Base-by-base conservation (phyloP, 2,888 invertebrate genomes). In the Oscheius myriophilus region DNA sequence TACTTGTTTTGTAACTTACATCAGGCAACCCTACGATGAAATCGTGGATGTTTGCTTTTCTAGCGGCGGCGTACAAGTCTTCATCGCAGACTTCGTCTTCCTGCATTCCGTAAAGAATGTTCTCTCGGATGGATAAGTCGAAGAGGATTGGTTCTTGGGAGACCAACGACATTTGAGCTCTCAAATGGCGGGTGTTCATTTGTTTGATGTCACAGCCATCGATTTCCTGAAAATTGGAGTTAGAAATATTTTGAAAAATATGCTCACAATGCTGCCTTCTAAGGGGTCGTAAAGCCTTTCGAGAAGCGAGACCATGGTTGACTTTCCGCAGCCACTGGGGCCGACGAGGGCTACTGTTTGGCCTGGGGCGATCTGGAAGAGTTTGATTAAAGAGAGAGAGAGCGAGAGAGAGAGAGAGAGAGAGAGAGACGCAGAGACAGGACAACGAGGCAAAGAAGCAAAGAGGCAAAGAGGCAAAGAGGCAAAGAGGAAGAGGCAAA, bases 251-350 rank as follows among this genome's bases (percentile, higher is more conserved):
- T 3, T 33, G 3, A 33, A 33, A 33, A 6, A 6, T 33, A 9
- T 4, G 25, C 70, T 55, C 18, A 90, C 90, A 72, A 93, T 90
- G 42, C 88, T 84, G 14, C 93, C 93, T 6, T 87, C 87, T 9
- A 88, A 87, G 0, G 92, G 91, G 86, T 93, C 93, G 86, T 95
- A 95, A 87, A 93, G 93, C 69, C 94, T 89, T 87, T 93, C 92
- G 0, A 95, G 87, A 1, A 88, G 80, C 25, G 85, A 85, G 21
- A 88, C 85, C 57, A 87, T 87, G 0, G 88, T 87, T 18, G 85
- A 85, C 78, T 88, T 88, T 25, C 88, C 88, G 14, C 88, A 87
- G 11, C 88, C 88, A 75, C 86, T 86, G 0, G 88, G 87, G 3
- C 88, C 88, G 4, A 88, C 88, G 41, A 88, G 78, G 9, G 88